Evolutionary conservation across 2,888 invertebrate genomes (phyloP).

Genomic region (Phengaris alcon): DNA sequence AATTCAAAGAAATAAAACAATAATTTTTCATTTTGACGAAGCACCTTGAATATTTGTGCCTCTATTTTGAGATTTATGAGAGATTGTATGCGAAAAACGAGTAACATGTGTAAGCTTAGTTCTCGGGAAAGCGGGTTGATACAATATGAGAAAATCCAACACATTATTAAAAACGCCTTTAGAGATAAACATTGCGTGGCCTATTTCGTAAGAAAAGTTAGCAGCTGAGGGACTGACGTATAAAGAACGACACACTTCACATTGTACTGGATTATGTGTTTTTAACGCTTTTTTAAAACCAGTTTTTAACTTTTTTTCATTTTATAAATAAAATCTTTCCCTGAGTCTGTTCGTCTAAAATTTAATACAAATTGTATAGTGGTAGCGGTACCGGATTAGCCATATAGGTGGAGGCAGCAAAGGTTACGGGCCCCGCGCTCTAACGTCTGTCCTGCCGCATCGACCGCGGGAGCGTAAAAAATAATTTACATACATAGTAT

Average conservation of each 20-base stretch:
- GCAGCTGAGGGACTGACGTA: background rate
- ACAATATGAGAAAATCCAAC: conserved; percentile 10
- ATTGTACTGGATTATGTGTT: conserved; percentile 15
- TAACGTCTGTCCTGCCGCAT: too few species aligned
- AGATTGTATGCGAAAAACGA: conserved; percentile 15
- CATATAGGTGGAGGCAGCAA: too few species aligned
- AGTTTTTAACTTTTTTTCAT: too few species aligned
- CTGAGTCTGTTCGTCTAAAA: too few species aligned
- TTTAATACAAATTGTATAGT: too few species aligned
- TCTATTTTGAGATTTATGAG: conserved; percentile 1
- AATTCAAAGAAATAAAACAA: background rate
- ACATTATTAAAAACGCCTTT: conserved; percentile 22
- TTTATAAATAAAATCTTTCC: too few species aligned
- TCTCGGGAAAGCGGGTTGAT: conserved; percentile 1
- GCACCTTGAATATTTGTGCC: background rate
- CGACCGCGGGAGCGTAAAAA: too few species aligned
- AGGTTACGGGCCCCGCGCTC: too few species aligned
- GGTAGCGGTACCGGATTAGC: too few species aligned
- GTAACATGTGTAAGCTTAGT: background rate
- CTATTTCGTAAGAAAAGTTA: conserved; percentile 10
- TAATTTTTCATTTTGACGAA: background rate
- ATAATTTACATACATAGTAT: too few species aligned
- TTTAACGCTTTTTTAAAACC: background rate
- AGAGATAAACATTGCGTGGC: background rate
- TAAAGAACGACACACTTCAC: conserved; percentile 23